A percentile compares a stretch with the other conserved stretches of the same genome.
Evolutionary conservation across 2,797 vertebrate species (phyloP).

Genomic region (Morelia viridis): DNA sequence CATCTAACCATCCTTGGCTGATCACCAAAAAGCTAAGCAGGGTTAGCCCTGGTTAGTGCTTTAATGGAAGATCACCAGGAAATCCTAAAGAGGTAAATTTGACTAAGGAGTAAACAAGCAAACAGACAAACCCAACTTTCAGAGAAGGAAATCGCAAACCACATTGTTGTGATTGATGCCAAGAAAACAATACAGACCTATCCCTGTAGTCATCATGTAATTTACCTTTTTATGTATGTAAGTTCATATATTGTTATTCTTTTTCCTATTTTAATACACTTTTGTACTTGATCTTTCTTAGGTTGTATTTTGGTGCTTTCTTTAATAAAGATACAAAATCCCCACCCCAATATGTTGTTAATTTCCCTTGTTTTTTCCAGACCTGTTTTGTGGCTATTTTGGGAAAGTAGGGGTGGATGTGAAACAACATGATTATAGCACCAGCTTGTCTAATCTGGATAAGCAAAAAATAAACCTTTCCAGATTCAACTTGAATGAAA

Average conservation of each 20-base stretch:
- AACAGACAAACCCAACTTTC: neutral
- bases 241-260: neutral
- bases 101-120: neutral
- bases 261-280: neutral
- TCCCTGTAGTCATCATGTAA: neutral
- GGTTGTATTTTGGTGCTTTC: neutral
- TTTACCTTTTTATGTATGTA: neutral
- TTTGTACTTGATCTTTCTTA: neutral
- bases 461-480: neutral
- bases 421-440: neutral
- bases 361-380: neutral
- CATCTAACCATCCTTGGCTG: neutral
- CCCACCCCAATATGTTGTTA: neutral
- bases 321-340: neutral
- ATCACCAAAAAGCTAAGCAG: neutral
- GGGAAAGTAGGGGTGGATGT: neutral
- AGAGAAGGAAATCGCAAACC: neutral
- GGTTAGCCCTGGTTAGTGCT: neutral
- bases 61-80: neutral
- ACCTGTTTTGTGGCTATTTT: neutral
- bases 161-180: neutral
- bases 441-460: neutral
- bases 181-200: neutral
- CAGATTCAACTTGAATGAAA: neutral
- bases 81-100: neutral